Evolutionary conservation across 2,797 vertebrate species (phyloP).

Genomic region (Antrozous pallidus): DNA sequence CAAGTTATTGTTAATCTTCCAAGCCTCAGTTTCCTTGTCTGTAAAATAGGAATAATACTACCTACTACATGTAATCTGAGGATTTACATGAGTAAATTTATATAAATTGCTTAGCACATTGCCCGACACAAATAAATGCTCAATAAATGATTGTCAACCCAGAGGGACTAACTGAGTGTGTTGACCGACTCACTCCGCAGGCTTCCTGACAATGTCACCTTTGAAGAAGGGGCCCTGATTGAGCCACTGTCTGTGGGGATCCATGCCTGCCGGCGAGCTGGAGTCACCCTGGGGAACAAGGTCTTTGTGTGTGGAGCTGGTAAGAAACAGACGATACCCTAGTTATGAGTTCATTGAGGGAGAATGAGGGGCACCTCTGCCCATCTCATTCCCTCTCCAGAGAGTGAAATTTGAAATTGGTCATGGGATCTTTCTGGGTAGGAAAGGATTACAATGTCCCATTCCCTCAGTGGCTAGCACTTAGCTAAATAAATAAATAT

Average conservation of each 20-base stretch:
- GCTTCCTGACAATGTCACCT: conserved; percentile 94
- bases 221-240: conserved; percentile 96
- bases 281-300: conserved; percentile 90
- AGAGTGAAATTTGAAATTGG: not conserved
- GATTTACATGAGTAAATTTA: not conserved
- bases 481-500: not conserved
- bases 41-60: not conserved
- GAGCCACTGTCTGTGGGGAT: conserved; percentile 98
- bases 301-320: conserved; percentile 95
- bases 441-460: not conserved
- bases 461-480: not conserved
- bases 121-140: not conserved
- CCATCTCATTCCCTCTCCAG: not conserved
- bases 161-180: conserved; percentile 29
- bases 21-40: not conserved
- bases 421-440: not conserved
- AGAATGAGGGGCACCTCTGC: not conserved
- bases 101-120: not conserved
- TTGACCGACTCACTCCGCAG: conserved; percentile 79
- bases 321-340: conserved; percentile 68
- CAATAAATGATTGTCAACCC: not conserved
- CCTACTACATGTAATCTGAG: not conserved
- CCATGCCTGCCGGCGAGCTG: conserved; percentile 91
- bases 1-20: not conserved
- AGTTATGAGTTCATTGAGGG: not conserved